Conservation (phyloP, 2,113 vertebrate genomes). For the Pollachius pollachius region DNA sequence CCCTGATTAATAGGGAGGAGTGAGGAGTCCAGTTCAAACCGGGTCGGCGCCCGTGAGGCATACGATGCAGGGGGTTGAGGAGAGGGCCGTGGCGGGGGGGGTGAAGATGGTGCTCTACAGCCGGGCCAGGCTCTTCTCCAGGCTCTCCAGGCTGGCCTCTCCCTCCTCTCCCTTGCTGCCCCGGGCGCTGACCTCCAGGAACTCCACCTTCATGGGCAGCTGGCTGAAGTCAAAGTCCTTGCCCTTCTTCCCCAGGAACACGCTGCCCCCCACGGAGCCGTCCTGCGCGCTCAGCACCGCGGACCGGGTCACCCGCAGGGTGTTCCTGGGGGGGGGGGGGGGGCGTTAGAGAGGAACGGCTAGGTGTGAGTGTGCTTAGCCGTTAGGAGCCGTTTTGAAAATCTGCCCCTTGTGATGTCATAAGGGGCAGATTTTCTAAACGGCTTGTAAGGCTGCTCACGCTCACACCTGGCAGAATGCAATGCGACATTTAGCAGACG, state of each 20-base stretch:
- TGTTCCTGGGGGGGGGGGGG: conserved; percentile 76
- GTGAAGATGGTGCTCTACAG: conserved; percentile 64
- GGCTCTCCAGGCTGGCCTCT: conserved; percentile 74
- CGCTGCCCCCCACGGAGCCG: conserved; percentile 65
- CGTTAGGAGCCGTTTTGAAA: too few relatives aligned
- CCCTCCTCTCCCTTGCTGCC: conserved; percentile 78
- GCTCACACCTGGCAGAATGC: too few relatives aligned
- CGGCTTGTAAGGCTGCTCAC: neutral
- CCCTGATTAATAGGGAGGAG: conserved; percentile 13
- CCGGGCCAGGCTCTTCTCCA: conserved; percentile 85
- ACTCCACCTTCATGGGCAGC: conserved; percentile 87
- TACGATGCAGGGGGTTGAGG: conserved; percentile 8
- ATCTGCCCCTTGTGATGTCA: too few relatives aligned
- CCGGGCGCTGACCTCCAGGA: conserved; percentile 89
- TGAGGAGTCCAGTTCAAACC: conserved; percentile 1
- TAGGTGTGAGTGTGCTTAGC: too few relatives aligned
- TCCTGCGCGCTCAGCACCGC: conserved; percentile 91
- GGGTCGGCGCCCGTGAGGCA: conserved; percentile 19
- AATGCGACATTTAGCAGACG: too few relatives aligned
- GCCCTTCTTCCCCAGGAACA: conserved; percentile 89
- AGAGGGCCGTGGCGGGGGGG: neutral
- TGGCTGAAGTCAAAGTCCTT: conserved; percentile 96
- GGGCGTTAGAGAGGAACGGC: too few relatives aligned
- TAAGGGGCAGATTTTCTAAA: too few relatives aligned
- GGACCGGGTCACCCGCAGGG: conserved; percentile 86